phyloP scores from a whole-genome alignment of 2,113 vertebrate species.

The Phocoena phocoena region DNA sequence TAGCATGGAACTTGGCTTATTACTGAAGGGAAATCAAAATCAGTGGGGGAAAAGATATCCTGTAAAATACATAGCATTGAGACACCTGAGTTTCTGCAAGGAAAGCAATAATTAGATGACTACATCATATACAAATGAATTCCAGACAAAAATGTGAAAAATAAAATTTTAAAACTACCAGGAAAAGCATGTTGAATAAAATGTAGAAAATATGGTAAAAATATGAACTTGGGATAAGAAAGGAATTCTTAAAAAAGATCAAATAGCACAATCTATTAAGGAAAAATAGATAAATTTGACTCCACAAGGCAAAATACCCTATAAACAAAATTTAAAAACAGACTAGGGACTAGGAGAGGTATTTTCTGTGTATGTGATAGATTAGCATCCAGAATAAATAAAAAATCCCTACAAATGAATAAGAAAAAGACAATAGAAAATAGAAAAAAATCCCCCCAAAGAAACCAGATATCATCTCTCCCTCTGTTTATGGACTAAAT shows the following conservation, averaged over 20 bases:
- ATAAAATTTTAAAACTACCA: slow-evolving; percentile 10
- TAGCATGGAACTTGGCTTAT: slow-evolving; percentile 7
- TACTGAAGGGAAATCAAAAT: not conserved
- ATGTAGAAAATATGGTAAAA: not conserved
- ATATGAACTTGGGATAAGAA: not conserved
- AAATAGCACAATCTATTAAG: not conserved
- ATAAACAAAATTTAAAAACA: not conserved
- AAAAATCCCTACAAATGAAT: not conserved
- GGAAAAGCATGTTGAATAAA: not conserved
- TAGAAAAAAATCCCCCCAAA: not conserved
- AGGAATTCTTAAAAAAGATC: slow-evolving; percentile 22
- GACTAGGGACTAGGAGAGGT: not conserved
- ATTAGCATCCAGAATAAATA: not conserved
- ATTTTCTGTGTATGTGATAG: not conserved
- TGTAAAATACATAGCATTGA: slow-evolving; percentile 4
- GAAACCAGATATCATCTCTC: not conserved
- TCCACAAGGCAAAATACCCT: not conserved
- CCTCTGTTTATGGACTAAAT: not conserved
- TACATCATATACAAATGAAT: slow-evolving; percentile 1
- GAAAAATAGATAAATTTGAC: not conserved
- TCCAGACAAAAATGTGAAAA: slow-evolving; percentile 42
- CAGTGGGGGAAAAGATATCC: not conserved
- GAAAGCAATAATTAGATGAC: slow-evolving; percentile 43
- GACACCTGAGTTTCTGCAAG: slow-evolving; percentile 23
- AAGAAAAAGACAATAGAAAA: not conserved